Base-by-base conservation (phyloP, 2,888 invertebrate species). In the Gastrophysa polygoni region DNA sequence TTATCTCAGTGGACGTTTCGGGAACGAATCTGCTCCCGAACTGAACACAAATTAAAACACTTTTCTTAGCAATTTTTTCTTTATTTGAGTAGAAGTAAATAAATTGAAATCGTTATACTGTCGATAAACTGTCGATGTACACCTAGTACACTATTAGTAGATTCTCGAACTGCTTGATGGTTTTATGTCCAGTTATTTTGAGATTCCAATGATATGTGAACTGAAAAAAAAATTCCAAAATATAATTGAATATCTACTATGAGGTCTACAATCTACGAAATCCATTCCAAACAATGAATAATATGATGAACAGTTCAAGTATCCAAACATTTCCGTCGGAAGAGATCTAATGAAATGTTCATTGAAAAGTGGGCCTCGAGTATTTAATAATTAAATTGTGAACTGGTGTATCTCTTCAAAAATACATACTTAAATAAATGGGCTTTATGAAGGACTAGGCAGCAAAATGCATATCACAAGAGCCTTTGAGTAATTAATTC, bases 401-500 rank as follows among this genome's bases (percentile, higher is more conserved):
- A 62, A 38, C 44, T 57, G 62, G 58, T 57, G 58, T 62, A 54
- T 54, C 62, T 57, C 54, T 62, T 62, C 58, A 63, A 64, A 64
- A 60, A 64, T 60, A 56, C 59, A 60, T 64, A 46, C 64, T 60
- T 60, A 64, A 64, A 58, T 61, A 56, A 61, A 61, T 61, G 59
- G 59, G 61, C 61, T 61, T 64, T 64, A 64, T 64, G 64, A 61
- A 64, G 58, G 64, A 64, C 61, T 56, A 61, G 61, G 49, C 65
- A 65, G 59, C 44, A 57, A 62, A 65, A 61, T 62, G 59, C 57
- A 62, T 62, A 65, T 62, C 66, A 59, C 60, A 64, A 60, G 57
- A 60, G 62, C 60, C 68, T 70, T 70, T 70, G 68, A 70, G 67
- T 70, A 70, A 70, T 70, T 70, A 70, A 66, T 65, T 63, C 57